Percentiles rank a stretch among this genome's conserved stretches.
Evolutionary conservation across 2,113 vertebrate genomes (phyloP).

Genomic region (Isichthys henryi): DNA sequence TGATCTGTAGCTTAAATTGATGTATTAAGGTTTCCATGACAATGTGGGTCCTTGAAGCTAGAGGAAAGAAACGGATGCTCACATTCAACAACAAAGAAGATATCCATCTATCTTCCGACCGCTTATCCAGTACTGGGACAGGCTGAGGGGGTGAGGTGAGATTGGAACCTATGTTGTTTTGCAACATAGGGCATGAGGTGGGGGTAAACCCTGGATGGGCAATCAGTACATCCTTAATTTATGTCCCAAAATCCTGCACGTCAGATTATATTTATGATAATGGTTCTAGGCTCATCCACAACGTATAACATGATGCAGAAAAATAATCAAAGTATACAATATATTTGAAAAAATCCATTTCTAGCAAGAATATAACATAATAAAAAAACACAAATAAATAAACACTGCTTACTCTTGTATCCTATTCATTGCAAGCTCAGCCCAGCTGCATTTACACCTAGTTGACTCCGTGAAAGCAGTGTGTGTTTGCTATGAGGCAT

Average conservation of each 20-base stretch:
- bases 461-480: background rate
- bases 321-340: background rate
- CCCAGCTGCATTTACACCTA: background rate
- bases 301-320: background rate
- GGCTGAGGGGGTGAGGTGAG: background rate
- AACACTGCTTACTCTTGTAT: background rate
- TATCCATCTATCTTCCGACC: background rate
- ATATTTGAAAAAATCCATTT: background rate
- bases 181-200: background rate
- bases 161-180: background rate
- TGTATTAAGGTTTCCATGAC: background rate
- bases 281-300: background rate
- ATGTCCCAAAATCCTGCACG: background rate
- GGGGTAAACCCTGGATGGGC: background rate
- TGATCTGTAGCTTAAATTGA: background rate
- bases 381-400: background rate
- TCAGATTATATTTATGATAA: background rate
- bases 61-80: background rate
- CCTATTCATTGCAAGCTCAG: background rate
- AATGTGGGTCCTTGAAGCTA: background rate
- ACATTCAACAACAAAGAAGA: background rate
- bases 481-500: background rate
- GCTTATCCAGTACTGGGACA: background rate
- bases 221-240: background rate
- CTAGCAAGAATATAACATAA: background rate